Percentiles rank a stretch among this genome's conserved stretches.
phyloP scores from a whole-genome alignment of 2,113 vertebrate genomes.

The Lophura nycthemera region DNA sequence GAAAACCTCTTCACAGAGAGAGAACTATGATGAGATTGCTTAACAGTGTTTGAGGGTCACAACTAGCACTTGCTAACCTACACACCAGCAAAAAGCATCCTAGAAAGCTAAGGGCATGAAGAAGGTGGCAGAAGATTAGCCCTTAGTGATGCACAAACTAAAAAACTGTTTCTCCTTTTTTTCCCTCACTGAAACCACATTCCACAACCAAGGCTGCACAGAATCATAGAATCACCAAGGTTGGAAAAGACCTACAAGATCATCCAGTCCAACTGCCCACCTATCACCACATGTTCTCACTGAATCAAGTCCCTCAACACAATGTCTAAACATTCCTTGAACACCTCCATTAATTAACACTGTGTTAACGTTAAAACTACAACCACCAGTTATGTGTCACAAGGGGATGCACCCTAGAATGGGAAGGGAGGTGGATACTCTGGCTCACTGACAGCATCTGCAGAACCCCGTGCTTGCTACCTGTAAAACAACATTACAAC shows the following conservation, averaged over 20 bases:
- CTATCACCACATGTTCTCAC: too few relatives aligned
- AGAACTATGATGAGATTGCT: not conserved
- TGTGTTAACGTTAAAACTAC: not conserved
- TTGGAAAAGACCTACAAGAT: too few relatives aligned
- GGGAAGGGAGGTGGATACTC: not conserved
- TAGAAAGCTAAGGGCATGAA: not conserved
- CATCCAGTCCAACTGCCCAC: too few relatives aligned
- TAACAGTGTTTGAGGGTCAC: not conserved
- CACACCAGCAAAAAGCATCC: not conserved
- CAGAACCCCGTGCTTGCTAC: rapidly evolving
- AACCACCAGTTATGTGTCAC: not conserved
- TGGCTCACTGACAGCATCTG: not conserved
- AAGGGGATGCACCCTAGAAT: not conserved
- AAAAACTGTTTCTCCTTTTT: not conserved
- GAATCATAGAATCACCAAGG: too few relatives aligned
- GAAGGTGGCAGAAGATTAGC: not conserved
- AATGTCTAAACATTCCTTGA: too few relatives aligned
- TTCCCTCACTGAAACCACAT: not conserved
- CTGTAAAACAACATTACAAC: not conserved
- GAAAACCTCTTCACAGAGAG: not conserved
- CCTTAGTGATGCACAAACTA: not conserved
- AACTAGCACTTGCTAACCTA: not conserved
- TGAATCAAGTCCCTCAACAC: too few relatives aligned
- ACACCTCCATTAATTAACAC: too few relatives aligned
- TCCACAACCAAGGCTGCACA: not conserved